Conservation (phyloP, 2,888 invertebrate species). For the Spilarctia lutea region DNA sequence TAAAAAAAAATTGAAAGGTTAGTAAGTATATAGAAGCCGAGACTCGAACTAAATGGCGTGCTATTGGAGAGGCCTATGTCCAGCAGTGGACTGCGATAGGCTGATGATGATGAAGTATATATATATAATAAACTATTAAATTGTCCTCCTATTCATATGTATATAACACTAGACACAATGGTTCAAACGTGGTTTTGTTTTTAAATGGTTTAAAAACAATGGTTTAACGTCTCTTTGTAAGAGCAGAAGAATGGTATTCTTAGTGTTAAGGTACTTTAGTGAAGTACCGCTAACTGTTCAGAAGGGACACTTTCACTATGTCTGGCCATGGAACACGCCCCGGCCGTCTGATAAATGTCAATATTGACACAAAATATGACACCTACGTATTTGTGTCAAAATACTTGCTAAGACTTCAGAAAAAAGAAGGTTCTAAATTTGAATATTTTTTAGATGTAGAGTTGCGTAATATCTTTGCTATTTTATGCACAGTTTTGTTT, state of each 20-base stretch:
- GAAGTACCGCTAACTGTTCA: slow-evolving; percentile 68
- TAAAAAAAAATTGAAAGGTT: too few species aligned
- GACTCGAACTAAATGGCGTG: too few species aligned
- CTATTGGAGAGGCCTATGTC: too few species aligned
- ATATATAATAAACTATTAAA: too few species aligned
- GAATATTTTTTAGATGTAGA: background rate
- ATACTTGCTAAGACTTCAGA: slow-evolving; percentile 22
- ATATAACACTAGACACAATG: background rate
- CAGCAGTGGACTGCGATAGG: too few species aligned
- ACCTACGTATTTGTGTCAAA: slow-evolving; percentile 11
- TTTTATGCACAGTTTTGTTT: too few species aligned
- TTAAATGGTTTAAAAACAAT: too few species aligned
- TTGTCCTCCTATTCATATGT: too few species aligned
- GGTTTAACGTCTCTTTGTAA: slow-evolving; percentile 16
- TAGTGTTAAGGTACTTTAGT: slow-evolving; percentile 42
- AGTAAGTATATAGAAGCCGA: too few species aligned
- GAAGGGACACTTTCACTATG: slow-evolving; percentile 80
- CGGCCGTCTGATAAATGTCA: slow-evolving; percentile 67
- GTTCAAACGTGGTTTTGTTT: too few species aligned
- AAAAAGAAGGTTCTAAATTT: background rate
- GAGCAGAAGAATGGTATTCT: slow-evolving; percentile 28
- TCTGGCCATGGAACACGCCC: slow-evolving; percentile 59
- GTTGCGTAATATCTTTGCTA: too few species aligned
- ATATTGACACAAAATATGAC: slow-evolving; percentile 41
- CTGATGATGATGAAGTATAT: too few species aligned